Base-by-base conservation (phyloP, 1,140 invertebrate species). In the Pseudomyrmex concolor region DNA sequence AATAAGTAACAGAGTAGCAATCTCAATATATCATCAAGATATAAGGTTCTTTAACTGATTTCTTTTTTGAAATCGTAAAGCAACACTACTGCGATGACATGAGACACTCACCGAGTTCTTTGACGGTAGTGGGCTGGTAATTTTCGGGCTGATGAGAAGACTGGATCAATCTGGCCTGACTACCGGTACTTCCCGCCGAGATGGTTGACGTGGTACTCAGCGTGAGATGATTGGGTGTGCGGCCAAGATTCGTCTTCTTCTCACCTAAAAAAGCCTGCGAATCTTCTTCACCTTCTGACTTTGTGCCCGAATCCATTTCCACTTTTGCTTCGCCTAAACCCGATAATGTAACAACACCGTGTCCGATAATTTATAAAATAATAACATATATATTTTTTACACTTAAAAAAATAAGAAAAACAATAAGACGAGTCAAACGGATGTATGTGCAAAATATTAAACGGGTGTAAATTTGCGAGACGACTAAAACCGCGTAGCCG, bases 131-230 rank as follows among this genome's bases (percentile, higher is more conserved):
- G 34, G 97, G 97, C 86, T 98, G 97, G 94, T 98, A 98, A 90
- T 97, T 97, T 87, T 97, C 96, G 60, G 98, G 98, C 90, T 98
- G 97, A 94, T 98, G 97, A 84, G 98, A 98, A 78, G 98, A 97
- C 94, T 98, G 98, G 91, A 99, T 98, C 84, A 99, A 96, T 90
- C 97, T 96, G 19, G 98, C 98, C 93, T 99, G 98, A 91, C 97
- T 98, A 88, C 98, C 97, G 62, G 97, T 98, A 93, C 98, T 98
- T 88, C 98, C 98, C 81, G 98, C 98, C 84, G 98, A 98, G 91
- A 98, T 96, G 12, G 98, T 99, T 80, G 98, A 99, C 82, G 98
- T 98, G 86, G 98, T 98, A 95, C 97, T 97, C 92, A 98, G 95
- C 89, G 97, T 98, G 94, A 98, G 96, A 95, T 98, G 97, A 95